Evolutionary conservation across 2,113 vertebrate species (phyloP).

Genomic region (Prochilodus magdalenae): DNA sequence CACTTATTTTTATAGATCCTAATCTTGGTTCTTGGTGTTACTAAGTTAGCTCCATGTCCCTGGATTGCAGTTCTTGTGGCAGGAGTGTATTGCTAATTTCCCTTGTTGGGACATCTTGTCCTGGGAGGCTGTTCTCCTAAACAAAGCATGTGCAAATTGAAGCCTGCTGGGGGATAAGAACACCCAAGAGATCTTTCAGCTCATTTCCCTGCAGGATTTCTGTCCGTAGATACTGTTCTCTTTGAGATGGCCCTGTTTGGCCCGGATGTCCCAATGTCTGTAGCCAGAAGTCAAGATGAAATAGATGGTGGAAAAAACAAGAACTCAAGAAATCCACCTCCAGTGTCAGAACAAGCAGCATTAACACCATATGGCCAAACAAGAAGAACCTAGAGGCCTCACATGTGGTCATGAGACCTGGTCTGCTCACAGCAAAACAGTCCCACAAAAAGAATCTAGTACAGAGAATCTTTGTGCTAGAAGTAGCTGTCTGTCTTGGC

Average conservation of each 20-base stretch:
- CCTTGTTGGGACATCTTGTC: not conserved
- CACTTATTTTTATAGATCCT: not conserved
- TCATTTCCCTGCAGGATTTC: not conserved
- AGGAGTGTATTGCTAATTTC: not conserved
- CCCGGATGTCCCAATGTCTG: not conserved
- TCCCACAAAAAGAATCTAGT: conserved; percentile 24
- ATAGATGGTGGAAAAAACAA: not conserved
- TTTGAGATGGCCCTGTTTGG: not conserved
- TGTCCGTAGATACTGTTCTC: not conserved
- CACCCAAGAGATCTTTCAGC: not conserved
- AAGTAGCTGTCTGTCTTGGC: conserved; percentile 10
- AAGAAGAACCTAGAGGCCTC: conserved; percentile 4
- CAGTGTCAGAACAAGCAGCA: not conserved
- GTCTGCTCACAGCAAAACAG: conserved; percentile 20
- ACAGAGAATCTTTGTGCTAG: conserved; percentile 32
- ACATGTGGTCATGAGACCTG: conserved; percentile 39
- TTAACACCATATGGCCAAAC: not conserved
- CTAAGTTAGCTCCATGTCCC: not conserved
- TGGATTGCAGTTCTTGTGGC: not conserved
- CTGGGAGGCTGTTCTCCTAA: not conserved
- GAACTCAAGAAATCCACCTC: not conserved
- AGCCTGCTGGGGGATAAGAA: no score
- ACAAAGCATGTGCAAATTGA: conserved; percentile 7
- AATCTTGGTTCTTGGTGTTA: not conserved
- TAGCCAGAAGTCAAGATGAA: not conserved